Evolutionary conservation across 2,888 invertebrate genomes (phyloP), one percentile per base, ranked within the genome.

Genomic region (Drosophila suboccidentalis): DNA sequence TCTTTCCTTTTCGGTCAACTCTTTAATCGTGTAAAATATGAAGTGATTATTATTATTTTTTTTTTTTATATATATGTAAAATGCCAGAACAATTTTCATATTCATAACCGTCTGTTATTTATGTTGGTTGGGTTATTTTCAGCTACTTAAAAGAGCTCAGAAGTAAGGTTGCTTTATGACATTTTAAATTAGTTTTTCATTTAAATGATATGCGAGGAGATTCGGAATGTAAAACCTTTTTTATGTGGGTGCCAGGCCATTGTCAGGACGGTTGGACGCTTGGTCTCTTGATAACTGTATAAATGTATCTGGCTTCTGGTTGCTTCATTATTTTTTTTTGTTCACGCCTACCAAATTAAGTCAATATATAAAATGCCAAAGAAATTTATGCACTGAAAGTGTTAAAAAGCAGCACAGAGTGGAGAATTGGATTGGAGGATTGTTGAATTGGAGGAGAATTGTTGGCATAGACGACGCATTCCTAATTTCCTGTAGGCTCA

Each of bases 291-390:
- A 13, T 43, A 38, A 11, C 39, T 63, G 55, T 57, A 38, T 57
- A 38, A 36, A 39, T 69, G 61, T 57, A 29, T 26, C 50, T 63
- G 49, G 32, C 29, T 17, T 43, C 26, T 26, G 53, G 47, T 57
- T 47, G 68, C 78, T 78, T 76, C 79, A 74, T 77, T 80, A 77
- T 84, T 81, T 81, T 75, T 84, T 81, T 81, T 81, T 75, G 81
- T 81, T 81, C 85, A 84, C 81, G 81, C 85, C 85, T 85, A 62
- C 72, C 85, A 85, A 81, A 81, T 81, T 80, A 85, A 73, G 87
- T 75, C 85, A 84, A 82, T 82, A 26, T 22, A 26, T 26, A 83
- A 82, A 87, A 80, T 75, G 77, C 80, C 67, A 64, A 71, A 29
- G 53, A 71, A 87, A 75, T 76, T 77, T 74, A 82, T 83, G 65